Base-by-base conservation (phyloP, 1,140 invertebrate species). In the Adoxophyes honmai region DNA sequence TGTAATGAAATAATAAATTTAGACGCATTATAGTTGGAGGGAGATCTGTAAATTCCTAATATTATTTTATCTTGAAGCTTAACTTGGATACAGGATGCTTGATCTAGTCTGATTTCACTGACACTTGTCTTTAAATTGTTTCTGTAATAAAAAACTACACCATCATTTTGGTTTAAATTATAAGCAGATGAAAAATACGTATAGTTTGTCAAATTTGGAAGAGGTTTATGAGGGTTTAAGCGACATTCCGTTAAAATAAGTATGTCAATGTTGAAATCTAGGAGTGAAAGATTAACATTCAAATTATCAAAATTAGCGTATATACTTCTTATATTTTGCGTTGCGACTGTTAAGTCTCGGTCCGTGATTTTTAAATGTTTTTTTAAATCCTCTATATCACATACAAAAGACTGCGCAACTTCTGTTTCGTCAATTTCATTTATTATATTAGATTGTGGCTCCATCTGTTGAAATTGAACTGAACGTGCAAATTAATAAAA, bases 181-280 rank as follows among this genome's bases (percentile, higher is more conserved):
- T 28, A 3, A 3, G 6, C 21, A 28, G 21, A n/a, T 28, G 6
- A 6, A 28, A 3, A 28, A 28, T 28, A 6, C 21, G 21, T 28
- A 28, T 28, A 28, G 6, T 28, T n/a, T 28, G 6, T 28, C 21
- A 52, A 35, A 3, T 6, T 13, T 10, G 51, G 51, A 8, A 35
- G 13, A 18, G 53, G 53, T 55, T 55, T 55, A 21, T 16, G 4
- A 10, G n/a, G 53, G 10, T 55, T 37, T n/a, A 55, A 35, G 14
- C 53, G n/a, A n/a, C 53, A 55, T 38, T 55, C 53, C 1, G 53
- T 55, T 2, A 55, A 13, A 2, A 55, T 18, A 10, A 55, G 5
- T 1, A 55, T 38, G n/a, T 55, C 53, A 1, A 15, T 2, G 4
- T 55, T 33, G 11, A 55, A 37, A 34, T 39, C 10, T 4, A 55